Evolutionary conservation across 2,888 invertebrate genomes (phyloP).

Genomic region (Eupithecia centaureata): DNA sequence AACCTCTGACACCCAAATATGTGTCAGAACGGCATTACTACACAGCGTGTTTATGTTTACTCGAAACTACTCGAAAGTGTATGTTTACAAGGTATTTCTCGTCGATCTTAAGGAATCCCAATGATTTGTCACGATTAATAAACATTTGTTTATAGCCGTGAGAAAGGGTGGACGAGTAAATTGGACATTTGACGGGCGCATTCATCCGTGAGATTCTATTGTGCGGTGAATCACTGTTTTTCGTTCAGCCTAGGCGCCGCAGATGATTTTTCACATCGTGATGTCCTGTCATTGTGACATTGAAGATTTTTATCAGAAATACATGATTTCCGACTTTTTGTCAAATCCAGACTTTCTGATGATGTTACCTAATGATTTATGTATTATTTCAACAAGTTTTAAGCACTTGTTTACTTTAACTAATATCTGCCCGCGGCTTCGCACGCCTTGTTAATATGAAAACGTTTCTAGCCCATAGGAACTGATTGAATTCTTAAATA

Average conservation of each 20-base stretch:
- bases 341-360: too few relatives aligned
- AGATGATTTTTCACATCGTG: constrained; percentile 47
- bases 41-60: background rate
- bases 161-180: constrained; percentile 65
- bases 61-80: constrained; percentile 6
- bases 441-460: too few relatives aligned
- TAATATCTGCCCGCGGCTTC: too few relatives aligned
- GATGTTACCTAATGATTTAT: too few relatives aligned
- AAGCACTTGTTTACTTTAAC: too few relatives aligned
- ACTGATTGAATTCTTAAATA: too few relatives aligned
- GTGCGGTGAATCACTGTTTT: constrained; percentile 67
- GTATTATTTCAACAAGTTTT: too few relatives aligned
- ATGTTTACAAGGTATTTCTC: constrained; percentile 14
- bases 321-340: background rate
- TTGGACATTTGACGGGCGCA: constrained; percentile 82
- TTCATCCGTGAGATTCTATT: constrained; percentile 76
- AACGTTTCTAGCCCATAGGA: too few relatives aligned
- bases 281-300: constrained; percentile 10
- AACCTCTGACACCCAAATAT: background rate
- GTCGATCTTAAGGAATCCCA: constrained; percentile 29
- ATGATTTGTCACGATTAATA: constrained; percentile 40
- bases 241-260: constrained; percentile 59
- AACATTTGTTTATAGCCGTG: constrained; percentile 49
- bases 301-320: constrained; percentile 5
- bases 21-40: background rate